Percentiles rank a stretch among this genome's conserved stretches.
These are phyloP conservation scores for Hippocampus comes DNA, from an alignment of 2,113 vertebrate species.

Conservation along the genomic window DNA sequence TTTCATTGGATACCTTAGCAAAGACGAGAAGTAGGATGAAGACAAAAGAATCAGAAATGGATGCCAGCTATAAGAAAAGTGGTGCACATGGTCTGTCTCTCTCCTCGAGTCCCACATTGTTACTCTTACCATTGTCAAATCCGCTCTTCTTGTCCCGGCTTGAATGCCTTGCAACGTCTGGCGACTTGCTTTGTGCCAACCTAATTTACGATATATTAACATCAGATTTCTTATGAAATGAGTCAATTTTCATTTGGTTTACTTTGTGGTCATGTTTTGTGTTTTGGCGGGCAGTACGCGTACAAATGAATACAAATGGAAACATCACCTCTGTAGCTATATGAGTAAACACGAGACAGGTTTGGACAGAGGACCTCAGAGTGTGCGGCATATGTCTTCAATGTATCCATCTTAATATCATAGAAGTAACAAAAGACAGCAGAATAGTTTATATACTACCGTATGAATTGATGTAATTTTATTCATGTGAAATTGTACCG, in stretches of 20 bases:
- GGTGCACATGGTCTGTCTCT: not conserved
- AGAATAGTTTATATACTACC: not conserved
- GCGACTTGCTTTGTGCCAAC: too few species aligned
- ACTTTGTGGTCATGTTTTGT: not conserved
- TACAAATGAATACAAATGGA: constrained; percentile 19
- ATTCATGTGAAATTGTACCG: constrained; percentile 10
- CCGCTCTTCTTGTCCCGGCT: too few species aligned
- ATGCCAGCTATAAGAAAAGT: not conserved
- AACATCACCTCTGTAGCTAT: constrained; percentile 9
- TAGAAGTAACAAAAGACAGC: not conserved
- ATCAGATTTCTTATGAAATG: not conserved
- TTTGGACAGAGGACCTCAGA: constrained; percentile 17
- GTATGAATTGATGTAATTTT: not conserved
- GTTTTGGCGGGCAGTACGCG: not conserved
- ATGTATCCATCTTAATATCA: constrained; percentile 22
- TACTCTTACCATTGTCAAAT: not conserved
- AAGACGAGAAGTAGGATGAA: not conserved
- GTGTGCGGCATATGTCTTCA: constrained; percentile 23
- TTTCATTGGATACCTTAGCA: not conserved
- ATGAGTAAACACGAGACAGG: constrained; percentile 24
- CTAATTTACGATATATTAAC: not conserved
- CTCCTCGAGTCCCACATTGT: not conserved
- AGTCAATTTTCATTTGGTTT: not conserved
- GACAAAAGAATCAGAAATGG: not conserved
- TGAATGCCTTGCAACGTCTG: too few species aligned